Evolutionary conservation across 2,888 invertebrate genomes (phyloP), one percentile per base, ranked within the genome.

Genomic region (Caenorhabditis japonica): DNA sequence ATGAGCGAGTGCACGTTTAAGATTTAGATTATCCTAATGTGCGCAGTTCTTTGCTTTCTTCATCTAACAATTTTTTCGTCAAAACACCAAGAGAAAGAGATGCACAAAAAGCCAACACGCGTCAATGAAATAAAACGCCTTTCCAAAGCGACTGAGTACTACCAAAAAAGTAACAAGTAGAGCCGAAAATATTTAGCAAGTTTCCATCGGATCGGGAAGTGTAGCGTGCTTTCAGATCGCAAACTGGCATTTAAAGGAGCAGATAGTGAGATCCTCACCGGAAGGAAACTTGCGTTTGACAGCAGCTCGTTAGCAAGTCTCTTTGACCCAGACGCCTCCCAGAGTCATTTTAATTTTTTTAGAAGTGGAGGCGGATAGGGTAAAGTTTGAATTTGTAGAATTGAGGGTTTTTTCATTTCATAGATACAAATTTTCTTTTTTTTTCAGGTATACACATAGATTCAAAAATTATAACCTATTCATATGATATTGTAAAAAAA

Each of bases 241-340:
- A 38, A 55, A 64, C 64, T 51, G 59, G 47, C 44, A 60, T 69
- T 69, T 69, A 60, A 59, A 53, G 36, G 47, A 59, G 43, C 39
- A 44, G 58, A 49, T 47, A 41, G 52, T 47, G 53, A 51, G 36
- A 64, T 39, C 46, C 49, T 13, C 72, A 39, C 68, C 61, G 74
- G 74, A 74, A 74, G 74, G 74, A 74, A 74, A 74, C 74, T 68
- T 68, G 74, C 74, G 74, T 74, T 74, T 74, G 62, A 30, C 30
- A 30, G 41, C 47, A 69, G 68, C 68, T 74, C 68, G 74, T 74
- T 74, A 74, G 74, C 49, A 56, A 74, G 53, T 74, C 74, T 59
- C 59, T 56, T 61, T 61, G 60, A 59, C 53, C 53, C 55, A 43
- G 43, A 41, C 39, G 43, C 41, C 27, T 39, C 19, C 39, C 47